Conservation (phyloP, 1,140 invertebrate species). For the Calephelis virginiensis region DNA sequence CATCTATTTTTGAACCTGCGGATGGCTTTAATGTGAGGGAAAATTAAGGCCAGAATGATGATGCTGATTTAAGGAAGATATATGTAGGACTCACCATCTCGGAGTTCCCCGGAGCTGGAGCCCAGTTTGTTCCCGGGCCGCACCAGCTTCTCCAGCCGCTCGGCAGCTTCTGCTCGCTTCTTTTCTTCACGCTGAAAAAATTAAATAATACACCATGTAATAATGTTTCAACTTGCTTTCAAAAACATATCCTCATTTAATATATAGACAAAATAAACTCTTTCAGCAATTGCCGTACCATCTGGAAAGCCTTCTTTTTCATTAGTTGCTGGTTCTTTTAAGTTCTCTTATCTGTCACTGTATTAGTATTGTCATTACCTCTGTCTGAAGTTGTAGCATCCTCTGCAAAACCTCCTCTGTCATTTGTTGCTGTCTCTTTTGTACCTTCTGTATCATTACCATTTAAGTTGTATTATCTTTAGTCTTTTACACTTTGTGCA, state of each 20-base stretch:
- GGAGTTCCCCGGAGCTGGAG: neutral
- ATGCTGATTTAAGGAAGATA: no score
- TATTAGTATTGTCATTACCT: conserved; percentile 51
- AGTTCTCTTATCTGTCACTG: conserved; percentile 28
- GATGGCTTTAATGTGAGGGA: no score
- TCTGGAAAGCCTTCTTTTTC: conserved; percentile 40
- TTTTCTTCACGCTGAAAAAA: conserved; percentile 48
- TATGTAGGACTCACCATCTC: neutral
- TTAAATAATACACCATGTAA: no score
- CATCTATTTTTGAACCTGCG: no score
- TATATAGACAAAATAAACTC: neutral
- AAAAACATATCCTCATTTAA: no score
- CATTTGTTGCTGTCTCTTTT: conserved; percentile 45
- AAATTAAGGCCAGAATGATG: no score
- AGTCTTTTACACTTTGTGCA: neutral
- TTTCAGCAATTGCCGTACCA: conserved; percentile 22
- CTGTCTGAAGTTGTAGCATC: conserved; percentile 41
- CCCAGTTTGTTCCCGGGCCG: conserved; percentile 36
- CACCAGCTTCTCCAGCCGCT: conserved; percentile 46
- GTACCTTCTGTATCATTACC: conserved; percentile 46
- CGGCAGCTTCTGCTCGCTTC: conserved; percentile 40
- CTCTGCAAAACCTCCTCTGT: conserved; percentile 40
- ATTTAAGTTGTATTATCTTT: no score
- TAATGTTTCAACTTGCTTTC: no score
- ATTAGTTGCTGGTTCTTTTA: conserved; percentile 34